phyloP scores from a whole-genome alignment of 2,888 invertebrate genomes.

The Andrena hattorfiana region DNA sequence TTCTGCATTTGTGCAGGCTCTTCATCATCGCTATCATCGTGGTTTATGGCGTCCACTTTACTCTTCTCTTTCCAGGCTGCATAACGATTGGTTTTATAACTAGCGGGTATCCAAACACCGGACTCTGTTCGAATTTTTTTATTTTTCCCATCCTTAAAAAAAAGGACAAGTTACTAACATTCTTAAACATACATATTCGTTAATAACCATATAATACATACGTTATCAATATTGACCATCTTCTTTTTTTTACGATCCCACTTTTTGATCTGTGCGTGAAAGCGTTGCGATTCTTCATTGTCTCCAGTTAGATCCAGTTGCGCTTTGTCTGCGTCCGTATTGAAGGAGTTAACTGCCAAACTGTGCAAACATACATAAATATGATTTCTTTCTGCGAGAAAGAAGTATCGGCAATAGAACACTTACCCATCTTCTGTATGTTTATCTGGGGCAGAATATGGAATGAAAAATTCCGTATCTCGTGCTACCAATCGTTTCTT shows the following conservation, averaged over 20 bases:
- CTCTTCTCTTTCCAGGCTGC: constrained; percentile 93
- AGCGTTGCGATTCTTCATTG: constrained; percentile 88
- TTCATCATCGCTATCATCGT: constrained; percentile 85
- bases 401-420: neutral
- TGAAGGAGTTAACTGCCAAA: constrained; percentile 92
- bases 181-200: constrained; percentile 6
- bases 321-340: constrained; percentile 91
- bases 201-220: constrained; percentile 80
- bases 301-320: constrained; percentile 95
- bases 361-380: constrained; percentile 83
- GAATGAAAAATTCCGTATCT: constrained; percentile 94
- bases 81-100: constrained; percentile 96
- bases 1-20: constrained; percentile 75
- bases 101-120: constrained; percentile 96
- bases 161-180: neutral
- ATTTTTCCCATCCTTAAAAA: constrained; percentile 85
- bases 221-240: constrained; percentile 91
- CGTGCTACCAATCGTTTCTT: constrained; percentile 86
- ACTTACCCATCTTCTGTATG: constrained; percentile 93
- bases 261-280: constrained; percentile 88
- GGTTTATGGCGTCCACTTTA: constrained; percentile 86
- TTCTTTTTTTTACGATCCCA: constrained; percentile 99
- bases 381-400: neutral
- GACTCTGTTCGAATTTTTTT: constrained; percentile 98
- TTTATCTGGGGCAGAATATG: constrained; percentile 93